phyloP scores from a whole-genome alignment of 64 coral and sea anemone species.

The Stylophora pistillata region DNA sequence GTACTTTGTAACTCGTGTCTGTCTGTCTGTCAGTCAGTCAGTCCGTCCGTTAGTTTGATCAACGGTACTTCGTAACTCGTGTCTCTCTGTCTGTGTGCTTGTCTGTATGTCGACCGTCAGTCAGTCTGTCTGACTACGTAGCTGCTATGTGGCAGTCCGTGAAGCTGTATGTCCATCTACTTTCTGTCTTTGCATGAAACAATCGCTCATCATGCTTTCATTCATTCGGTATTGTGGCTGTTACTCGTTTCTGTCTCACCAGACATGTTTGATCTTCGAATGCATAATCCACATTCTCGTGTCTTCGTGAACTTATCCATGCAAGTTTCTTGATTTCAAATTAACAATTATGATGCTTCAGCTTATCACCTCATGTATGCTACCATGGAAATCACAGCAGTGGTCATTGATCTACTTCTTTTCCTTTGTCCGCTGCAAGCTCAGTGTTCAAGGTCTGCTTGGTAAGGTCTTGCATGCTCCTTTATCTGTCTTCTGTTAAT shows the following conservation, averaged over 20 bases:
- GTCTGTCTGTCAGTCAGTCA: background rate
- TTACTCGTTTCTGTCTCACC: too few species aligned
- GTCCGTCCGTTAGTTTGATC: background rate
- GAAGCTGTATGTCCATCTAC: too few species aligned
- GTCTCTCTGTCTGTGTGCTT: background rate
- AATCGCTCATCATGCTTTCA: too few species aligned
- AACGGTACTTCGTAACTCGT: too few species aligned
- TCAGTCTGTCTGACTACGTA: background rate
- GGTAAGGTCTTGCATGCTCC: conserved; percentile 11
- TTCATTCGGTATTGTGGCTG: too few species aligned
- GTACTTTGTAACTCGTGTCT: background rate
- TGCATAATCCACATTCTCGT: too few species aligned
- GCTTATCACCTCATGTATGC: background rate
- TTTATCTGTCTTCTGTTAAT: background rate
- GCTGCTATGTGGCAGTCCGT: too few species aligned
- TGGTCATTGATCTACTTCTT: conserved; percentile 25
- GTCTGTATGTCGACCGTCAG: too few species aligned
- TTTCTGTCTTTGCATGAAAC: too few species aligned
- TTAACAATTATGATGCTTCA: conserved; percentile 25
- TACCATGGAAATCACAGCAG: conserved; percentile 5
- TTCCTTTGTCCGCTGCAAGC: background rate
- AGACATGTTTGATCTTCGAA: too few species aligned
- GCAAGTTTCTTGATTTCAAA: background rate
- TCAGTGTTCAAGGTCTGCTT: conserved; percentile 14
- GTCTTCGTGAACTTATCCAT: background rate